Base-by-base conservation (phyloP, 2,888 invertebrate species). In the Melikaiella ostensackeni region DNA sequence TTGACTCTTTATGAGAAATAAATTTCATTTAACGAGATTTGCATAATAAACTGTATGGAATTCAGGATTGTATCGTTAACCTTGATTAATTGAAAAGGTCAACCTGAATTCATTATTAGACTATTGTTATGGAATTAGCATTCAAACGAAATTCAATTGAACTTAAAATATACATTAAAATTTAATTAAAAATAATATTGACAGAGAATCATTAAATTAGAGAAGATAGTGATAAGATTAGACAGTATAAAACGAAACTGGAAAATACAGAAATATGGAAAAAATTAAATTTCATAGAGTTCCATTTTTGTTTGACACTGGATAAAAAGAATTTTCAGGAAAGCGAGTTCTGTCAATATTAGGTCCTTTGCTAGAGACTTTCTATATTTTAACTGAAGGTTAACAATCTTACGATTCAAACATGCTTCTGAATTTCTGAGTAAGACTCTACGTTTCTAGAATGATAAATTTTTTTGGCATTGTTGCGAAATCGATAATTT, bases 311-410 rank as follows among this genome's bases (percentile, higher is more conserved):
- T 59, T 59, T 66, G 27, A 7, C 16, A 35, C 16, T 73, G 16
- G n/a, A 6, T 16, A 73, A 73, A 24, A 24, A 19, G n/a, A 33
- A 33, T 63, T 16, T 59, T 27, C 2, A 27, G 11, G 16, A 27
- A 59, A 59, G 11, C 16, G 16, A 59, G 59, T 21, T 59, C 24
- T 59, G 24, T 59, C 59, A 59, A 59, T 59, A 27, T 59, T 21
- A 42, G 64, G 24, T 24, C 24, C 24, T 42, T 19, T 16, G 16
- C 35, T 24, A 38, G 38, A 35, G 6, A 35, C 35, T 21, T 38
- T 64, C 21, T 21, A 21, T 6, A 64, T 64, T 64, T 64, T 64
- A 38, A 38, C 35, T 35, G 64, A 64, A 64, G 64, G 35, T 64
- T 21, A 64, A 64, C 21, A 38, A 64, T 35, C 2, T 19, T 24